Evolutionary conservation across 92 coral and sea anemone species (phyloP), one percentile per base, ranked within the genome.

Genomic region (Parazoanthus atlanticus): DNA sequence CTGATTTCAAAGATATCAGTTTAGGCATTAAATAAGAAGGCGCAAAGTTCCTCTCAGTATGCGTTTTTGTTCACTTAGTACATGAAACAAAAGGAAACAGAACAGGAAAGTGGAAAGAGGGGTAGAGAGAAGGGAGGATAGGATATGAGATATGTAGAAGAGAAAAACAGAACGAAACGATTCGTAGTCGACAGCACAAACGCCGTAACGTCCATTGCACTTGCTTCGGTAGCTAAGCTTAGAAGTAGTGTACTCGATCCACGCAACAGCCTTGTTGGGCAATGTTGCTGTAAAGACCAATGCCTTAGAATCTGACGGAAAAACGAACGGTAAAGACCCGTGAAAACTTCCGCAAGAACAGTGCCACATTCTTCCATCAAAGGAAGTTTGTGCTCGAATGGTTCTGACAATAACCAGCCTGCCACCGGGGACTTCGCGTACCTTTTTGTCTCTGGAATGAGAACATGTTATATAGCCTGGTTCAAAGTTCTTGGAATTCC

Each of bases 401-500:
- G 80, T 36, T 76, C 3, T n/a, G 80, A 76, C 30, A 76, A 12
- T 36, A 76, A 76, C 29, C 80, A 76, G 31, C 54, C 26, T 19
- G 54, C 54, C 0, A 19, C 8, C 5, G 86, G 90, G 28, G 84
- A 88, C 12, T 91, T 91, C 69, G 72, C 88, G 16, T 88, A 31
- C 82, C 3, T n/a, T n/a, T 79, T 78, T 12, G 58, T 91, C 6
- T 86, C 89, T 21, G 93, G 93, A 23, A 28, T 84, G 9, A 49
- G 17, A 8, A 88, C 82, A 16, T 88, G 93, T 86, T 31, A 76
- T 40, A 29, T n/a, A 36, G 86, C 91, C 31, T 88, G 93, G 93
- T 77, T 43, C 23, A 71, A 13, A 61, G 89, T 84, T 5, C 85
- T 91, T 66, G 93, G 91, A 31, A 66, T 91, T 65, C 89, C 93